Evolutionary conservation across 1,140 invertebrate genomes (phyloP), one percentile per base, ranked within the genome.

Genomic region (Drosophila funebris): DNA sequence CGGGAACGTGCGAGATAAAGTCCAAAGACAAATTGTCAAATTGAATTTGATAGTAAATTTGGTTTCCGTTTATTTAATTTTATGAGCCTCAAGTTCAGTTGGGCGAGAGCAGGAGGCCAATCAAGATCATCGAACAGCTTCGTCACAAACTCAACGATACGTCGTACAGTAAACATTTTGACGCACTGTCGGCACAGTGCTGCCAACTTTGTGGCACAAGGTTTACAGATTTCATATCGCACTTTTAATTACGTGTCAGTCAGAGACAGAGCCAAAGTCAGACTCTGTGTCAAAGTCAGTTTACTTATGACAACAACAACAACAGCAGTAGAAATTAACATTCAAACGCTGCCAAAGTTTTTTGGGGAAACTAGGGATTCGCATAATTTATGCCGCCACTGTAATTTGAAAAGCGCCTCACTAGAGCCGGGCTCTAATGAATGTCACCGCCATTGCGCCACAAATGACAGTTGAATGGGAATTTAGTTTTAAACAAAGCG

Each of bases 31-130:
- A 87, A 87, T 87, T 87, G 78, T 68, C 78, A 77, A 87, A 87
- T 88, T 87, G 78, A 87, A 87, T 87, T 85, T 87, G 72, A 87
- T 87, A 87, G 83, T 87, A 75, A 83, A 78, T 81, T 87, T 76
- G 71, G 48, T 61, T 80, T 77, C 68, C 77, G 68, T 83, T 88
- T 78, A 88, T 88, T 88, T 88, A 82, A 82, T 87, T 83, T 83
- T 81, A 82, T 78, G 78, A 44, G 62, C 63, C 54, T 8, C 39
- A 18, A 52, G 16, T 53, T 11, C 5, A 53, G 16, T 33, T 7
- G 39, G 4, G 5, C 8, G 31, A n/a, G 33, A 36, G 2, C 33
- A 36, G 13, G n/a, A 11, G 29, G 13, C 33, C 71, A 74, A 82
- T 76, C 63, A 53, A 71, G 79, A 58, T 75, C 48, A 77, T 67